These are phyloP conservation scores for Hormaphis cornu DNA, from an alignment of 1,140 invertebrate species.

Conservation along the genomic window DNA sequence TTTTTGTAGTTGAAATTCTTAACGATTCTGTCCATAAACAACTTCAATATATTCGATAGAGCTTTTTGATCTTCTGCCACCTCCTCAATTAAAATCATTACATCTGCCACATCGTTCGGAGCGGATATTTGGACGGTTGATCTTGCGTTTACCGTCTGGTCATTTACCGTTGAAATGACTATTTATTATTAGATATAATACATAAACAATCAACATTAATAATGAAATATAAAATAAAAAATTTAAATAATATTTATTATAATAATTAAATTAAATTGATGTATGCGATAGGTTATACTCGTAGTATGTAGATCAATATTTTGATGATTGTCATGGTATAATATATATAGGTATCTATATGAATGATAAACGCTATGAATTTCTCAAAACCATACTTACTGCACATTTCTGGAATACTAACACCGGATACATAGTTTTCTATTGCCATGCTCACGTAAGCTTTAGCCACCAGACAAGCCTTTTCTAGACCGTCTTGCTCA, in stretches of 20 bases:
- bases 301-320: no score
- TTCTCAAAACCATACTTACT: slow-evolving; percentile 3
- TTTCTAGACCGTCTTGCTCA: not conserved
- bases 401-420: not conserved
- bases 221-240: no score
- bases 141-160: not conserved
- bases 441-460: not conserved
- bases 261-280: no score
- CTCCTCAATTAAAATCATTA: not conserved
- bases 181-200: no score
- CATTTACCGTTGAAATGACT: not conserved
- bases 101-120: not conserved
- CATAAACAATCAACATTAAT: not conserved
- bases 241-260: no score
- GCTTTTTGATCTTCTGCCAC: not conserved
- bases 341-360: no score
- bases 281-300: no score
- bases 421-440: not conserved
- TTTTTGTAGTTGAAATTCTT: not conserved
- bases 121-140: not conserved
- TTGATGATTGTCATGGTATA: no score
- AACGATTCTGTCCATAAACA: not conserved
- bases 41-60: not conserved
- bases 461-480: slow-evolving; percentile 8
- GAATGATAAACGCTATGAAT: no score